Percentiles rank a stretch among this genome's conserved stretches.
Conservation (phyloP, 2,113 vertebrate species). For the Strigops habroptila region DNA sequence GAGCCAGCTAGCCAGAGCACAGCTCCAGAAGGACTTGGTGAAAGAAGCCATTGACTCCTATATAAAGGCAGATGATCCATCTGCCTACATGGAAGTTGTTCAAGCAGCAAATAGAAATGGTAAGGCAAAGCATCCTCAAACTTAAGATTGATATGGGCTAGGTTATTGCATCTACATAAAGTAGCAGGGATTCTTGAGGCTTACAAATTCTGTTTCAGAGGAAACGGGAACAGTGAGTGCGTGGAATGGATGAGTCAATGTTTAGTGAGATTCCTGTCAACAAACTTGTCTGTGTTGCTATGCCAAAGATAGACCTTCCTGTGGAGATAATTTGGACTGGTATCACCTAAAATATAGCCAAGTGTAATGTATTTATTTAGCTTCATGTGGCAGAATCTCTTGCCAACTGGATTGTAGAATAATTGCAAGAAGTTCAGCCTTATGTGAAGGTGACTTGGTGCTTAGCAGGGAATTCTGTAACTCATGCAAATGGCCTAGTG, state of each 20-base stretch:
- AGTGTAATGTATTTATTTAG: not conserved
- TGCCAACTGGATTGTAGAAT: not conserved
- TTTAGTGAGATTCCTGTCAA: not conserved
- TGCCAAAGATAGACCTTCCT: not conserved
- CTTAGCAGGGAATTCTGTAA: not conserved
- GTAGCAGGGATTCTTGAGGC: not conserved
- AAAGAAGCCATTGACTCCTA: constrained; percentile 92
- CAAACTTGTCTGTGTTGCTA: not conserved
- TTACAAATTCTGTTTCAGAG: not conserved
- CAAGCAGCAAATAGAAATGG: constrained; percentile 86
- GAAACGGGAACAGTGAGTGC: not conserved
- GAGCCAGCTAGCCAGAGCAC: constrained; percentile 87
- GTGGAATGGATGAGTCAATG: not conserved
- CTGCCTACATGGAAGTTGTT: constrained; percentile 88
- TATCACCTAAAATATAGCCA: not conserved
- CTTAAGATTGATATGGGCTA: not conserved
- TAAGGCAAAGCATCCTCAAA: constrained; percentile 53
- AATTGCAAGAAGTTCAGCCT: not conserved
- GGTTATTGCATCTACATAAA: not conserved
- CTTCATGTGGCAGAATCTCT: not conserved
- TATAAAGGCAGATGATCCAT: constrained; percentile 87
- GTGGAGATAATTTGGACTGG: not conserved
- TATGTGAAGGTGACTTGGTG: not conserved
- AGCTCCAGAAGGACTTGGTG: constrained; percentile 87
- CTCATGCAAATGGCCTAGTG: not conserved